phyloP scores from a whole-genome alignment of 2,888 invertebrate species.

The Tenthredo amoena region DNA sequence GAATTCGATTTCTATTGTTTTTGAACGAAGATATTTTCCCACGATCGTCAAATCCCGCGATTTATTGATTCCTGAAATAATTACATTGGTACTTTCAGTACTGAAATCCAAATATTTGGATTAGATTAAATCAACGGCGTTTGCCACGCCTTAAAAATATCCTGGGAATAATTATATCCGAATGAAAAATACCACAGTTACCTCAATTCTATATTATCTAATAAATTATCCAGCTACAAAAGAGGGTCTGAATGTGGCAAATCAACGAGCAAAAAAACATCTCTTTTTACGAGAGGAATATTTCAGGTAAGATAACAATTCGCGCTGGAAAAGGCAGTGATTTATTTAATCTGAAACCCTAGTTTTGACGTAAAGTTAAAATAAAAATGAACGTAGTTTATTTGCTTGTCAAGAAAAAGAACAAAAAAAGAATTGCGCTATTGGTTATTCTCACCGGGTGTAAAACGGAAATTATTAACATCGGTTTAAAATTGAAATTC shows the following conservation, averaged over 20 bases:
- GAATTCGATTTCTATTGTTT: neutral
- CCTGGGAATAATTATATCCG: neutral
- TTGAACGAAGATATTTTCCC: neutral
- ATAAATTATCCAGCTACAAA: neutral
- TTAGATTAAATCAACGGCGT: neutral
- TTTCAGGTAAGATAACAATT: constrained; percentile 6
- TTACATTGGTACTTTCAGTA: neutral
- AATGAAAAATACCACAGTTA: neutral
- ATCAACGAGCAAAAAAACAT: neutral
- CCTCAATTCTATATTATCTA: neutral
- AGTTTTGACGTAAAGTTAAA: neutral
- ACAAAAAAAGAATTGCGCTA: neutral
- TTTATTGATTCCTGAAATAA: neutral
- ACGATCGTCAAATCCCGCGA: neutral
- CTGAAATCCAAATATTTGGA: neutral
- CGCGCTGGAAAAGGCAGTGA: neutral
- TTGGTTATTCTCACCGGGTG: neutral
- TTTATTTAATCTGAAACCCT: neutral
- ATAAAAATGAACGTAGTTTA: neutral
- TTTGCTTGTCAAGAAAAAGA: neutral
- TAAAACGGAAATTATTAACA: neutral
- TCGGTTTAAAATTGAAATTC: neutral
- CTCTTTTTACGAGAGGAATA: neutral
- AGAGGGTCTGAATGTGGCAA: neutral
- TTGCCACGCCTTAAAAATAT: constrained; percentile 17